Conservation (phyloP, 2,888 invertebrate genomes). For the Metalampra italica region DNA sequence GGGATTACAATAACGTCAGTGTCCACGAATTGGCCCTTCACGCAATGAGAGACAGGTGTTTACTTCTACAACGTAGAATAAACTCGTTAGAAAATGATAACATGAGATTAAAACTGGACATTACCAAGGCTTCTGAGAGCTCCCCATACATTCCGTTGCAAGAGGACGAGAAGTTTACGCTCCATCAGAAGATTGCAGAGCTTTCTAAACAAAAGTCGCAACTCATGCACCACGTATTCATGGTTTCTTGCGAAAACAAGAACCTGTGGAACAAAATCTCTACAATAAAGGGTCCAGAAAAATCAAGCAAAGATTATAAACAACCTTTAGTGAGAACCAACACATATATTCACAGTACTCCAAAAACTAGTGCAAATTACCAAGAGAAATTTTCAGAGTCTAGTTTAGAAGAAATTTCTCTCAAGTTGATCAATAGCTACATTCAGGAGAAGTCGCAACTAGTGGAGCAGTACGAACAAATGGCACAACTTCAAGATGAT, state of each 20-base stretch:
- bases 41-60: constrained; percentile 90
- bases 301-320: constrained; percentile 41
- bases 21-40: constrained; percentile 87
- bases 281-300: constrained; percentile 56
- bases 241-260: constrained; percentile 90
- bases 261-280: constrained; percentile 88
- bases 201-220: constrained; percentile 87
- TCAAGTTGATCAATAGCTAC: constrained; percentile 83
- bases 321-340: constrained; percentile 67
- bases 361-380: constrained; percentile 77
- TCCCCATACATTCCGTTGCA: constrained; percentile 47
- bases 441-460: constrained; percentile 83
- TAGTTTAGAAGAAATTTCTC: constrained; percentile 87
- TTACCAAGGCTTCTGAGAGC: constrained; percentile 43
- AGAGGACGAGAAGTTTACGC: constrained; percentile 65
- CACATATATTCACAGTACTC: constrained; percentile 84
- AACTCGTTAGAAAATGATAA: constrained; percentile 87
- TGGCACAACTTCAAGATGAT: constrained; percentile 80
- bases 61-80: constrained; percentile 84
- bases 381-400: constrained; percentile 77
- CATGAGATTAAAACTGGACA: constrained; percentile 75
- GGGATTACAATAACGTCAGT: constrained; percentile 67
- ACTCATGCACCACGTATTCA: constrained; percentile 85
- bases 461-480: constrained; percentile 83
- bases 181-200: constrained; percentile 83